Percentiles rank a stretch among this genome's conserved stretches.
phyloP scores from a whole-genome alignment of 2,888 invertebrate species.

The Ennomos fuscantarius region DNA sequence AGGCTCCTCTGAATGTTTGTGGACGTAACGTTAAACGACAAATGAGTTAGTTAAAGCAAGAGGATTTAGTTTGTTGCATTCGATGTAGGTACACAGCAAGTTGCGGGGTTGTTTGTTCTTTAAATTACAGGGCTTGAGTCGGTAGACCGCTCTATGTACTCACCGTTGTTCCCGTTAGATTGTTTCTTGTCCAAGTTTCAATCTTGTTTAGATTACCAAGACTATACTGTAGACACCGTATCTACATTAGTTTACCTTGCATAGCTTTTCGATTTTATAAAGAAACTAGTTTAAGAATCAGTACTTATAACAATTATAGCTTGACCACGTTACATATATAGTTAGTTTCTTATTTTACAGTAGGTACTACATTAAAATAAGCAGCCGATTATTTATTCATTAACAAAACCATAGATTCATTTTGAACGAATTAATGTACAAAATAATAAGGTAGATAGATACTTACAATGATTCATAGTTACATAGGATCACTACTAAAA shows the following conservation, averaged over 20 bases:
- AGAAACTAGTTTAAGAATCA: background rate
- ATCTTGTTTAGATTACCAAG: constrained; percentile 61
- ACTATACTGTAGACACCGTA: constrained; percentile 53
- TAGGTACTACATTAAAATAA: too few relatives aligned
- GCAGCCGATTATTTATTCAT: too few relatives aligned
- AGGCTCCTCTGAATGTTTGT: constrained; percentile 27
- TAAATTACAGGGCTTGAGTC: constrained; percentile 66
- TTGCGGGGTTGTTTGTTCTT: constrained; percentile 69
- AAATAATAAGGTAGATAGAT: too few relatives aligned
- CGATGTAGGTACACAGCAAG: constrained; percentile 56
- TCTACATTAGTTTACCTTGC: constrained; percentile 11
- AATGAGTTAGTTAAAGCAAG: constrained; percentile 61
- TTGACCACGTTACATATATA: too few relatives aligned
- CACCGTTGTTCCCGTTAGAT: constrained; percentile 61
- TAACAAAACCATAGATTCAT: too few relatives aligned
- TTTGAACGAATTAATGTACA: background rate
- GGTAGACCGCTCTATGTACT: constrained; percentile 55
- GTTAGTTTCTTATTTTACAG: too few relatives aligned
- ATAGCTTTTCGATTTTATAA: background rate
- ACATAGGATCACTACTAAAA: constrained; percentile 33
- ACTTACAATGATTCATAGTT: background rate
- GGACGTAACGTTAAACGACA: constrained; percentile 49
- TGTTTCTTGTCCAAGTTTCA: constrained; percentile 66
- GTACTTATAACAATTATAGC: too few relatives aligned
- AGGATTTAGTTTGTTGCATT: constrained; percentile 64